A percentile compares a stretch with the other conserved stretches of the same genome.
These are phyloP conservation scores for Sorex maritimensis DNA, from an alignment of 2,797 vertebrate genomes.

Conservation along the genomic window DNA sequence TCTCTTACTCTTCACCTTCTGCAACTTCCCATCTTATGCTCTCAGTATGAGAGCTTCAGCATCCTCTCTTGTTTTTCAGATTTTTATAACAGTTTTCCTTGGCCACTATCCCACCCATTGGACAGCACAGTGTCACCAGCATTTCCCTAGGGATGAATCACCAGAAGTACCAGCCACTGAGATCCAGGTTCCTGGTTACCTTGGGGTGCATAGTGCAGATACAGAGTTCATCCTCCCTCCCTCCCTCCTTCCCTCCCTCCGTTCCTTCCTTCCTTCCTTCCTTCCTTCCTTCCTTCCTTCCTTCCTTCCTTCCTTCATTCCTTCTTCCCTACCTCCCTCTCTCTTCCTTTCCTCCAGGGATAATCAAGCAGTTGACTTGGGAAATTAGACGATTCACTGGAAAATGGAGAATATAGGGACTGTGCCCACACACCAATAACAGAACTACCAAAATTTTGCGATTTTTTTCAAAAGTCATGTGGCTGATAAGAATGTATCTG, in stretches of 20 bases:
- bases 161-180: not conserved
- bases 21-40: not conserved
- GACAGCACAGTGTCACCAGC: not conserved
- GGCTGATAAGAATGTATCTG: no score
- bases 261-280: not conserved
- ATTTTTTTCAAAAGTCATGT: no score
- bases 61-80: not conserved
- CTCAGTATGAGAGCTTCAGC: not conserved
- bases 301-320: not conserved
- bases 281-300: no score
- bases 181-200: not conserved
- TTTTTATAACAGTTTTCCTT: conserved; percentile 5
- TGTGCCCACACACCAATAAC: not conserved
- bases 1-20: not conserved
- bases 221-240: not conserved
- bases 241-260: not conserved
- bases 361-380: not conserved
- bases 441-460: not conserved
- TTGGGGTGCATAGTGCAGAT: fast-evolving
- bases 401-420: not conserved
- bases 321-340: not conserved
- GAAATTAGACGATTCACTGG: not conserved
- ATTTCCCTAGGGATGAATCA: not conserved
- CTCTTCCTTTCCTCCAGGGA: not conserved
- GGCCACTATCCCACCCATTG: not conserved